Evolutionary conservation across 2,113 vertebrate species (phyloP).

Genomic region (Asarcornis scutulata): DNA sequence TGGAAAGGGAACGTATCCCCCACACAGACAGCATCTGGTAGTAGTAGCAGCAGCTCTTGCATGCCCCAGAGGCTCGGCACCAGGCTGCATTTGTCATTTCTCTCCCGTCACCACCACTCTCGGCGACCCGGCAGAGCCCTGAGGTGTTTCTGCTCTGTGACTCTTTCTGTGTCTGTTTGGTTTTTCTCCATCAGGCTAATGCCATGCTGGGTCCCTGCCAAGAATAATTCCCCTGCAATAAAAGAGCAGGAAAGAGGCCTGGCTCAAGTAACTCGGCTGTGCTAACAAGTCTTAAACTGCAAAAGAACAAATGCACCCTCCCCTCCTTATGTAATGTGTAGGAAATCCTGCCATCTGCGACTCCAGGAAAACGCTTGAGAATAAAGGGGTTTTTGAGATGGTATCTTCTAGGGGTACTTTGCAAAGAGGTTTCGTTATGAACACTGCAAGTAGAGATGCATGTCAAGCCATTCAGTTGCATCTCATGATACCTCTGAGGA

Average conservation of each 20-base stretch:
- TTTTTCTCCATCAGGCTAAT: background rate
- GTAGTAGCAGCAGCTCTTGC: background rate
- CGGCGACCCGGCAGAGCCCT: background rate
- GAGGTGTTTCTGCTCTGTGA: conserved; percentile 16
- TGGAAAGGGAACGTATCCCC: rapidly evolving
- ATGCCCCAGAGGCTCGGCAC: background rate
- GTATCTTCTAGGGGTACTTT: background rate
- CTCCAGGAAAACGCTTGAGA: conserved; percentile 11
- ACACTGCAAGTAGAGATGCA: background rate
- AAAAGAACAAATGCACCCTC: conserved; percentile 37
- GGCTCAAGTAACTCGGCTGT: background rate
- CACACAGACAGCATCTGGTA: rapidly evolving
- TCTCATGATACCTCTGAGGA: background rate
- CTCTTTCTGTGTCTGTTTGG: background rate
- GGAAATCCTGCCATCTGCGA: conserved; percentile 56
- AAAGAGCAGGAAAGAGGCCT: conserved; percentile 50
- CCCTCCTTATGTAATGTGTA: conserved; percentile 35
- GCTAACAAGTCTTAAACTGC: background rate
- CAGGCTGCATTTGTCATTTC: background rate
- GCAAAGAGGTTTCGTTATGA: background rate
- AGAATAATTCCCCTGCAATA: conserved; percentile 51
- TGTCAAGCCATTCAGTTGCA: background rate
- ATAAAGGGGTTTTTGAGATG: background rate
- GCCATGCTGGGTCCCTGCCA: conserved; percentile 18
- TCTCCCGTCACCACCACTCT: background rate